Evolutionary conservation across 2,888 invertebrate species (phyloP).

Genomic region (Chrysopilus asiliformis): DNA sequence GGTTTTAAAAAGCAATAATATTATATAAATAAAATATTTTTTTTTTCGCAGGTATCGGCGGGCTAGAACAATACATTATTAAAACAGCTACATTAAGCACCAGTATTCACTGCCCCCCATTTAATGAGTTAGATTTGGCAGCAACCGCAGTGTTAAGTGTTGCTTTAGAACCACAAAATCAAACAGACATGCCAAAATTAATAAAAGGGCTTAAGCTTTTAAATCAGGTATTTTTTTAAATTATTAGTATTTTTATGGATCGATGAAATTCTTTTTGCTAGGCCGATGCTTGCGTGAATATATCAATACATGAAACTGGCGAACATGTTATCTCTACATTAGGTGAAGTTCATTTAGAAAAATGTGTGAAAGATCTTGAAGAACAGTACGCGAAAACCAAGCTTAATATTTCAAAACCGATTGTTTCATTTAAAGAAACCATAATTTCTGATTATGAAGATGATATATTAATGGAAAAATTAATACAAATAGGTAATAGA

Average conservation of each 20-base stretch:
- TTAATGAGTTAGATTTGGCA: constrained; percentile 63
- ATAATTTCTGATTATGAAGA: constrained; percentile 69
- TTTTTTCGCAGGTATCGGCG: constrained; percentile 58
- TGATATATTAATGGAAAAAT: too few relatives aligned
- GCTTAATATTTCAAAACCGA: constrained; percentile 85
- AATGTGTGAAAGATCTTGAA: constrained; percentile 85
- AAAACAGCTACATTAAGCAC: constrained; percentile 84
- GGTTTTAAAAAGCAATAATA: background rate
- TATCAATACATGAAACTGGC: constrained; percentile 82
- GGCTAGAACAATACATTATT: constrained; percentile 67
- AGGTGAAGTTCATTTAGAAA: constrained; percentile 92
- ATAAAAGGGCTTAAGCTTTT: constrained; percentile 68
- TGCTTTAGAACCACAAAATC: constrained; percentile 76
- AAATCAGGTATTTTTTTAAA: constrained; percentile 53
- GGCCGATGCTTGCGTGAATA: constrained; percentile 79
- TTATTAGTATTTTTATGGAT: background rate
- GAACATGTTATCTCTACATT: constrained; percentile 91
- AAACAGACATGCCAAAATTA: constrained; percentile 60
- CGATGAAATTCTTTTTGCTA: constrained; percentile 4
- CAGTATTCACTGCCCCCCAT: constrained; percentile 70
- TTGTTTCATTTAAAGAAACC: constrained; percentile 93
- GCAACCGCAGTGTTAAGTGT: constrained; percentile 86
- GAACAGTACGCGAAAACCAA: constrained; percentile 71
- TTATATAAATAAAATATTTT: too few relatives aligned
- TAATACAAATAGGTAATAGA: too few relatives aligned